Conservation (phyloP, 2,888 invertebrate genomes). For the Unio delphinus region DNA sequence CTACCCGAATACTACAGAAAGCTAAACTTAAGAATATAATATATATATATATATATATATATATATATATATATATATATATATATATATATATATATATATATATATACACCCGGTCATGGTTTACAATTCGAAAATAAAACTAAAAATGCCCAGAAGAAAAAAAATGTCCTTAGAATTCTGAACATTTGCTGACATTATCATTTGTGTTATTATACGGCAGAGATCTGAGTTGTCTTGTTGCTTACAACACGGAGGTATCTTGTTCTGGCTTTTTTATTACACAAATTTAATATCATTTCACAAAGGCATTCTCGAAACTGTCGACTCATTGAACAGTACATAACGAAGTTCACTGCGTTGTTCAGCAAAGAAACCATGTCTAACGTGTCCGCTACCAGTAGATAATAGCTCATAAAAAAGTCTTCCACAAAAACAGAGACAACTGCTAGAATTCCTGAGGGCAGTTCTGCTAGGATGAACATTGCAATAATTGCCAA, state of each 20-base stretch:
- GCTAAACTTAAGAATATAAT: no score
- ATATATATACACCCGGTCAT: no score
- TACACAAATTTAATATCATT: slow-evolving; percentile 65
- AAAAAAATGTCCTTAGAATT: no score
- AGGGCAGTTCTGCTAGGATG: slow-evolving; percentile 90
- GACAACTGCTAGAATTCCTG: slow-evolving; percentile 81
- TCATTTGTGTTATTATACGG: background rate
- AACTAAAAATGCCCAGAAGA: no score
- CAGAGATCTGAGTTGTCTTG: slow-evolving; percentile 4
- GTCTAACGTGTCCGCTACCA: slow-evolving; percentile 84
- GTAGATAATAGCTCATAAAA: slow-evolving; percentile 75
- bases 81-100: no score
- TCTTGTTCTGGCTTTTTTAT: slow-evolving; percentile 3
- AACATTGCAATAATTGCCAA: slow-evolving; percentile 82
- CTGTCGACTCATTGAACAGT: slow-evolving; percentile 94
- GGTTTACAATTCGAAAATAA: no score
- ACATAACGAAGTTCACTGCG: slow-evolving; percentile 92
- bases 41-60: no score
- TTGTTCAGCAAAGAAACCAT: slow-evolving; percentile 91
- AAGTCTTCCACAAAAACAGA: slow-evolving; percentile 86
- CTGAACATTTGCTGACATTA: no score
- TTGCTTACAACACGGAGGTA: slow-evolving; percentile 8
- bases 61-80: no score
- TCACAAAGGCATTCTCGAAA: slow-evolving; percentile 79
- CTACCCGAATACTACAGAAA: no score